Base-by-base conservation (phyloP, 2,797 vertebrate genomes). In the Dryobates pubescens region DNA sequence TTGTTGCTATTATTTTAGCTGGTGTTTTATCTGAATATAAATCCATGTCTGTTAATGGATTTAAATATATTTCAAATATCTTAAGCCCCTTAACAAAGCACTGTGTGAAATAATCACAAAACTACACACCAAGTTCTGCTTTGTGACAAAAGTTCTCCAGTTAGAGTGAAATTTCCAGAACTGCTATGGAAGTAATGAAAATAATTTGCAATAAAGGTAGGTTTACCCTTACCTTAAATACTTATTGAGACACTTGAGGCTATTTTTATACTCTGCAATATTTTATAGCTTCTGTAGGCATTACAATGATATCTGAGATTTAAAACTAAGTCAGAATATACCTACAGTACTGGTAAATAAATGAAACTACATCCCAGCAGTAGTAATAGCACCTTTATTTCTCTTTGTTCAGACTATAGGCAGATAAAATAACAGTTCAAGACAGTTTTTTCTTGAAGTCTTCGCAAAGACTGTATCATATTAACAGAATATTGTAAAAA, bases 341-440 rank as follows among this genome's bases (percentile, higher is more conserved):
- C 30, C 81, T 68, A 89, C 5, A 51, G 43, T 41, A 88, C 41
- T 34, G 13, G 49, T 51, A 93, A 83, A 91, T 64, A 93, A 88
- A 92, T 23, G 24, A 85, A 82, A 76, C 9, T 34, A 61, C 20
- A 86, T 56, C 30, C 64, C 64, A 79, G 54, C 9, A 70, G 38
- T 73, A 83, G 75, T 27, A 88, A 38, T 89, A 83, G 49, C 59
- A 76, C 12, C 89, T 53, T 83, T 86, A 65, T 29, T 86, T 78
- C 5, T 80, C 71, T 71, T 72, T 89, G 29, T 62, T 94, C 65
- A 73, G 45, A 79, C 57, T 71, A 81, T 5, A 71, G 54, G 59
- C 11, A 92, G 70, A 41, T 79, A 81, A 86, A 92, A 61, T 49
- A 86, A 84, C 22, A 88, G 49, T 15, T 81, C 32, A 90, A 74